A percentile compares a stretch with the other conserved stretches of the same genome.
Conservation (phyloP, 1,140 invertebrate genomes). For the Nylanderia fulva region DNA sequence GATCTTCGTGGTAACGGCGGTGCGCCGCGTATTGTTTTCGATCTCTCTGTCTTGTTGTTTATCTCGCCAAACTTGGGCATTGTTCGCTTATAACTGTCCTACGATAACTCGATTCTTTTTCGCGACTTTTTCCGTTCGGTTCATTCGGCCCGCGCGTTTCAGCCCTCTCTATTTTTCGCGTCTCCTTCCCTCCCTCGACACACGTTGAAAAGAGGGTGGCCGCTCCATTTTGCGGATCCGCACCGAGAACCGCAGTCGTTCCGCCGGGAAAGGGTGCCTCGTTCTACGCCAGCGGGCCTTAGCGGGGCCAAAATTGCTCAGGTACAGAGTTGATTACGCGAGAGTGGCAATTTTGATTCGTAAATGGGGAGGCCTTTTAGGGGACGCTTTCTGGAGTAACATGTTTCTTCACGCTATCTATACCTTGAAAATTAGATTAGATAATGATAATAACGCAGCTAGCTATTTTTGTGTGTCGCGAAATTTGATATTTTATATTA, state of each 20-base stretch:
- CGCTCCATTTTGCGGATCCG: slow-evolving; percentile 73
- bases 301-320: slow-evolving; percentile 56
- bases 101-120: slow-evolving; percentile 70
- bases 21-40: slow-evolving; percentile 53
- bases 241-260: slow-evolving; percentile 73
- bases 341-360: slow-evolving; percentile 55
- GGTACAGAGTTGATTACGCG: slow-evolving; percentile 58
- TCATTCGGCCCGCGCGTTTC: background rate
- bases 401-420: background rate
- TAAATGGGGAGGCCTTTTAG: slow-evolving; percentile 45
- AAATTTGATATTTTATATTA: background rate
- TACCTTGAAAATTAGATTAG: background rate
- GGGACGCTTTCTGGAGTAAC: slow-evolving; percentile 21
- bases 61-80: slow-evolving; percentile 61
- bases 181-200: slow-evolving; percentile 62
- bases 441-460: background rate
- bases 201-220: slow-evolving; percentile 62
- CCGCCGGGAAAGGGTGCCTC: slow-evolving; percentile 32
- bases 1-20: slow-evolving; percentile 30
- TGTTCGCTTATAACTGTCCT: slow-evolving; percentile 68
- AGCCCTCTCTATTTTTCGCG: slow-evolving; percentile 20
- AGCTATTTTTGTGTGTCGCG: background rate
- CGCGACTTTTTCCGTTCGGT: background rate
- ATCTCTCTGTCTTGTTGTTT: slow-evolving; percentile 57
- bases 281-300: slow-evolving; percentile 28